A percentile compares a stretch with the other conserved stretches of the same genome.
These are phyloP conservation scores for Drosophila demipolita DNA, from an alignment of 2,888 invertebrate species.

Conservation along the genomic window DNA sequence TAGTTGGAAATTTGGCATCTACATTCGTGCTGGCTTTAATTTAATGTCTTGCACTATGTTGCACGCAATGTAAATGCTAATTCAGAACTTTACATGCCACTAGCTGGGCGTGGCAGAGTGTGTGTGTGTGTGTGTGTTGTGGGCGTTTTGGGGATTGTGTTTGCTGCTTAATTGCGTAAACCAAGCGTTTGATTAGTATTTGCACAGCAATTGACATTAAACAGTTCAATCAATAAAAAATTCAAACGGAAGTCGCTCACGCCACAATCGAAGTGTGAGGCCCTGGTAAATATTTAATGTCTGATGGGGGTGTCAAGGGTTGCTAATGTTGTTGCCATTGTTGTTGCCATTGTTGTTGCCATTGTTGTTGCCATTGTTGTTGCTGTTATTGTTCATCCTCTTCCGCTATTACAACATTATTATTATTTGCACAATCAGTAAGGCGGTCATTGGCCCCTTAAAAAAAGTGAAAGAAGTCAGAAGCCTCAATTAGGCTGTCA, in stretches of 20 bases:
- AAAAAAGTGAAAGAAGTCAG: slow-evolving; percentile 57
- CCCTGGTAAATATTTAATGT: slow-evolving; percentile 70
- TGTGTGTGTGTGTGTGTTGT: slow-evolving; percentile 4
- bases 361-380: slow-evolving; percentile 3
- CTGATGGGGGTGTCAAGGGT: neutral
- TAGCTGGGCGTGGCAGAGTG: slow-evolving; percentile 37
- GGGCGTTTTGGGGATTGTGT: slow-evolving; percentile 25
- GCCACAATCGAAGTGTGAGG: slow-evolving; percentile 58
- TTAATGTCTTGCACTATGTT: slow-evolving; percentile 67
- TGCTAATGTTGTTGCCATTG: slow-evolving; percentile 3
- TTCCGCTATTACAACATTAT: slow-evolving; percentile 59
- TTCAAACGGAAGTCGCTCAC: slow-evolving; percentile 55
- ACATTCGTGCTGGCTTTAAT: slow-evolving; percentile 57
- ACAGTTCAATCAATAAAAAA: slow-evolving; percentile 74
- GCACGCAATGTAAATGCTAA: slow-evolving; percentile 76
- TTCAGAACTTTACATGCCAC: slow-evolving; percentile 51
- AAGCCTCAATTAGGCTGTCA: slow-evolving; percentile 77
- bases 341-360: neutral
- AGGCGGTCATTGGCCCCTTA: slow-evolving; percentile 65
- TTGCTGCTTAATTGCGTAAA: slow-evolving; percentile 73
- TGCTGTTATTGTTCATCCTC: slow-evolving; percentile 8
- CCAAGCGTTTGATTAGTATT: slow-evolving; percentile 76
- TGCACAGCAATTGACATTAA: slow-evolving; percentile 76
- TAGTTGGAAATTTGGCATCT: neutral
- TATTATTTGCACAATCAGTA: slow-evolving; percentile 53